Evolutionary conservation across 2,888 invertebrate genomes (phyloP).

Genomic region (Lobophora halterata): DNA sequence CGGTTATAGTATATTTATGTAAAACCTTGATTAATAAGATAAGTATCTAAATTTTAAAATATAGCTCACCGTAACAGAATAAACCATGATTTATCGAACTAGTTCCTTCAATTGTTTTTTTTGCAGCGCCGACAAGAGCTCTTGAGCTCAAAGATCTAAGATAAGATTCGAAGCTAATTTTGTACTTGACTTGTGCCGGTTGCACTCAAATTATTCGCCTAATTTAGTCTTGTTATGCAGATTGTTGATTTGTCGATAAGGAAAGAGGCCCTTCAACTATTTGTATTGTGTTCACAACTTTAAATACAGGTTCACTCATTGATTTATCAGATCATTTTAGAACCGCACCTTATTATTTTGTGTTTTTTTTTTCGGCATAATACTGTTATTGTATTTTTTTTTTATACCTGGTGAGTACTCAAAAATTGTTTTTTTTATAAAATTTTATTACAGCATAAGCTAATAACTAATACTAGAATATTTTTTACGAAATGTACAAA

Average conservation of each 20-base stretch:
- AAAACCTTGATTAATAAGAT: too few relatives aligned
- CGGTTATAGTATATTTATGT: too few relatives aligned
- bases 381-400: slow-evolving; percentile 4
- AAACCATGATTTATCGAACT: too few relatives aligned
- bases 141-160: slow-evolving; percentile 44
- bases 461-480: too few relatives aligned
- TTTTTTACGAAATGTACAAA: too few relatives aligned
- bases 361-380: slow-evolving; percentile 6
- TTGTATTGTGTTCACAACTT: too few relatives aligned
- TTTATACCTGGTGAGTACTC: too few relatives aligned
- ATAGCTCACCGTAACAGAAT: too few relatives aligned
- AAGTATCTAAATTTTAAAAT: too few relatives aligned
- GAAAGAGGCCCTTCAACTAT: slow-evolving; percentile 51
- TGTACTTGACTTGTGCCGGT: slow-evolving; percentile 59
- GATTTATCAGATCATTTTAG: slow-evolving; percentile 19
- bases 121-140: slow-evolving; percentile 37
- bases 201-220: slow-evolving; percentile 64
- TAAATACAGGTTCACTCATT: slow-evolving; percentile 8
- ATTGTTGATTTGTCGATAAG: slow-evolving; percentile 58
- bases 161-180: slow-evolving; percentile 62
- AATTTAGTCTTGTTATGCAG: slow-evolving; percentile 61
- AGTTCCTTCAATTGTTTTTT: background rate
- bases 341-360: slow-evolving; percentile 14
- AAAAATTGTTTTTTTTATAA: too few relatives aligned
- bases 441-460: too few relatives aligned